phyloP scores from a whole-genome alignment of 2,888 invertebrate genomes.

The Chrysodeixis includens region DNA sequence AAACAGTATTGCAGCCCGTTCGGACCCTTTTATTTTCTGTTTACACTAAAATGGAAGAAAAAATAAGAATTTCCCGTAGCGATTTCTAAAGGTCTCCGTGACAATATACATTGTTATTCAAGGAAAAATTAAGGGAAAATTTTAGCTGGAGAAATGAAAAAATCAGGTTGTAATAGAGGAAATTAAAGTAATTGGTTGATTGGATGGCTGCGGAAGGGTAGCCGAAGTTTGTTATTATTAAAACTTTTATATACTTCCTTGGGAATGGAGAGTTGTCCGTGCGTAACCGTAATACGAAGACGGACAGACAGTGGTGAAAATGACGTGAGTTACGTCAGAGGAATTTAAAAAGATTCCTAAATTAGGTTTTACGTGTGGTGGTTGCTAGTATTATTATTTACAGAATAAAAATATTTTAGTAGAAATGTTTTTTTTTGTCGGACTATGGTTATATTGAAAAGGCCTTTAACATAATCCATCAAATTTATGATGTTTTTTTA shows the following conservation, averaged over 20 bases:
- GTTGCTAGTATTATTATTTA: too few species aligned
- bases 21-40: slow-evolving; percentile 63
- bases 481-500: too few species aligned
- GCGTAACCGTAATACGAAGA: background rate
- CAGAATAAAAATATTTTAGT: too few species aligned
- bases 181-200: slow-evolving; percentile 13
- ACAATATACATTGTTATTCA: slow-evolving; percentile 25
- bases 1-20: slow-evolving; percentile 67
- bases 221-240: background rate
- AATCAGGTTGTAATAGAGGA: background rate
- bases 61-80: slow-evolving; percentile 21
- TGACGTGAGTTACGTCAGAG: background rate
- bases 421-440: too few species aligned
- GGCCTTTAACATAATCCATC: too few species aligned
- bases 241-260: background rate
- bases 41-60: slow-evolving; percentile 34
- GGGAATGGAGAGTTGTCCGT: background rate
- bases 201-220: background rate
- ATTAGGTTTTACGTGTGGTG: too few species aligned
- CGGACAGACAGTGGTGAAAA: background rate
- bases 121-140: slow-evolving; percentile 1
- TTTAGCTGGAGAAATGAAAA: slow-evolving; percentile 18
- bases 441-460: too few species aligned
- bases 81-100: slow-evolving; percentile 17
- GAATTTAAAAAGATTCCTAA: background rate